These are phyloP conservation scores for Halocaridina rubra DNA, from an alignment of 2,888 invertebrate genomes.

Conservation along the genomic window DNA sequence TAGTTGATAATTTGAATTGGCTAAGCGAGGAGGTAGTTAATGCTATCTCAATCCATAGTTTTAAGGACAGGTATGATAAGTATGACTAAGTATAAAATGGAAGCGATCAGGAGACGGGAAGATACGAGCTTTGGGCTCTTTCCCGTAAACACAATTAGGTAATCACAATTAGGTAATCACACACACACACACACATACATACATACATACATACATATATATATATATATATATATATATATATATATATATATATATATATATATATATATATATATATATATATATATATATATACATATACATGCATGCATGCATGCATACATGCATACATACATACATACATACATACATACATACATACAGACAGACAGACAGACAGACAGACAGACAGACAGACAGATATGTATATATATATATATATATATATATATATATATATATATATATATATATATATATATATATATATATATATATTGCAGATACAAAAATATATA, in stretches of 20 bases:
- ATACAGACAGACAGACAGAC: too few species aligned
- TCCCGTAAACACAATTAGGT: too few species aligned
- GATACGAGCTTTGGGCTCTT: too few species aligned
- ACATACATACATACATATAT: not conserved
- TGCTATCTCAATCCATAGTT: too few species aligned
- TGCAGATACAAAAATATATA: not conserved
- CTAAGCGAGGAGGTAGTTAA: too few species aligned
- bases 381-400: too few species aligned
- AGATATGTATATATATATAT: not conserved
- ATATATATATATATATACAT: not conserved
- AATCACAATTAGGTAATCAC: too few species aligned
- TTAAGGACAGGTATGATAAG: too few species aligned
- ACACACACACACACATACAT: not conserved
- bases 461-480: not conserved
- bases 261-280: not conserved
- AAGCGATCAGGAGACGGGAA: too few species aligned
- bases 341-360: not conserved
- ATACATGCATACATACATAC: not conserved
- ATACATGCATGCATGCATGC: not conserved
- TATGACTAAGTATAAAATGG: too few species aligned
- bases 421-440: not conserved
- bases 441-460: not conserved
- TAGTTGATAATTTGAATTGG: too few species aligned
- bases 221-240: not conserved
- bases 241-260: not conserved